Percentiles rank a stretch among this genome's conserved stretches.
phyloP scores from a whole-genome alignment of 1,140 invertebrate species.

The Dendrolimus kikuchii region DNA sequence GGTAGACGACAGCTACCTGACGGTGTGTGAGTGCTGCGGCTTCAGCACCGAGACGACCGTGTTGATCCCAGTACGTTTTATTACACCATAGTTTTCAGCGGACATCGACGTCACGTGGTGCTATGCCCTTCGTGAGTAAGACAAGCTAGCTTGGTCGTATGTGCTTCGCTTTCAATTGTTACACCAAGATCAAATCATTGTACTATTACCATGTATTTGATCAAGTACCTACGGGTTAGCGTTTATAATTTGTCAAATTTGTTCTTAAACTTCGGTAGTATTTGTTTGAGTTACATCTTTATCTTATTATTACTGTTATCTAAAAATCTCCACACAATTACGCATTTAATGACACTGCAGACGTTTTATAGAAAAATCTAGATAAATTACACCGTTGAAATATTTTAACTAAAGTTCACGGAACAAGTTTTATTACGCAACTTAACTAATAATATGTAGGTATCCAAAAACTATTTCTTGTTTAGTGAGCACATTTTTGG shows the following conservation, averaged over 20 bases:
- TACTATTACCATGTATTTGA: conserved; percentile 19
- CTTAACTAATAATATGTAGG: too few relatives aligned
- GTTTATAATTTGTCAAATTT: not conserved
- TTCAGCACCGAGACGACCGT: conserved; percentile 66
- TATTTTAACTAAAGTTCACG: too few relatives aligned
- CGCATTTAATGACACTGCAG: too few relatives aligned
- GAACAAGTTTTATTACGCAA: too few relatives aligned
- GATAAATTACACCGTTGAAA: too few relatives aligned
- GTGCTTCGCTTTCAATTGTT: conserved; percentile 19
- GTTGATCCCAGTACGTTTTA: conserved; percentile 62
- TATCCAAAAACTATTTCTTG: too few relatives aligned
- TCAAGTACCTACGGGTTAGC: conserved; percentile 21
- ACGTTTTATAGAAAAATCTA: too few relatives aligned
- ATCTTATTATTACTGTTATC: too few relatives aligned
- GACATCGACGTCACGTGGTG: conserved; percentile 26
- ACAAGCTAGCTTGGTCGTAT: conserved; percentile 32
- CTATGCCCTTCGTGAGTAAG: conserved; percentile 66
- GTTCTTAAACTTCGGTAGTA: too few relatives aligned
- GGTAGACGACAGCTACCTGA: conserved; percentile 59
- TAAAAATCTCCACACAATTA: too few relatives aligned
- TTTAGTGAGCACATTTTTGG: too few relatives aligned
- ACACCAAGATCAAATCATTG: conserved; percentile 3
- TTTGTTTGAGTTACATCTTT: too few relatives aligned
- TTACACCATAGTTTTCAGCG: conserved; percentile 59
- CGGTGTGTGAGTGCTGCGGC: conserved; percentile 69